Percentiles rank a stretch among this genome's conserved stretches.
Conservation (phyloP, 2,888 invertebrate genomes). For the Chromoteleia sp. region DNA sequence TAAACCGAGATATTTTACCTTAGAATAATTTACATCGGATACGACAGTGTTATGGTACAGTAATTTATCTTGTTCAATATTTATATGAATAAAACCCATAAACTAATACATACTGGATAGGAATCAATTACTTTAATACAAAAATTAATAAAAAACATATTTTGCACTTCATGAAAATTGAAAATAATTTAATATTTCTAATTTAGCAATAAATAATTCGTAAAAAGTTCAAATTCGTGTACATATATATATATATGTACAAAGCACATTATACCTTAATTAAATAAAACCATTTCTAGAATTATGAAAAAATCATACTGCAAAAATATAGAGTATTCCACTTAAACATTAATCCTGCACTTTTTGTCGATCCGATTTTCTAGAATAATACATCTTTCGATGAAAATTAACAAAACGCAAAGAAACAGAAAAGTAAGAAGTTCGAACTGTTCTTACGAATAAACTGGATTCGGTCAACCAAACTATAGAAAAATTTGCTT, state of each 20-base stretch:
- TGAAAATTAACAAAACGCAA: conserved; percentile 42
- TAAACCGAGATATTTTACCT: conserved; percentile 6
- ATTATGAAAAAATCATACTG: too few species aligned
- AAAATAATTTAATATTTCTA: too few species aligned
- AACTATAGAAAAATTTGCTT: conserved; percentile 50
- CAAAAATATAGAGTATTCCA: background rate
- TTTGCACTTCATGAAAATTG: too few species aligned
- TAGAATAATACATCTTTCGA: conserved; percentile 17
- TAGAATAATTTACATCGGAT: background rate
- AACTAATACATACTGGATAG: background rate
- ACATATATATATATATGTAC: too few species aligned
- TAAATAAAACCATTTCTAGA: too few species aligned
- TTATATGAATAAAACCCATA: background rate
- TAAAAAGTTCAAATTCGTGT: too few species aligned
- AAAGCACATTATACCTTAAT: too few species aligned
- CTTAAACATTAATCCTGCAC: background rate
- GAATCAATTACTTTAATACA: background rate
- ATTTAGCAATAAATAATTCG: too few species aligned
- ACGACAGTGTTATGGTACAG: background rate
- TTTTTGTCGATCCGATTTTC: conserved; percentile 4
- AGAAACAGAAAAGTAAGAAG: conserved; percentile 27
- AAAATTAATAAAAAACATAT: background rate
- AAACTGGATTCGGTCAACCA: conserved; percentile 53
- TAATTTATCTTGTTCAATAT: background rate
- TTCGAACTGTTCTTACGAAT: conserved; percentile 33